Evolutionary conservation across 1,140 invertebrate species (phyloP).

Genomic region (Papilio glaucus): DNA sequence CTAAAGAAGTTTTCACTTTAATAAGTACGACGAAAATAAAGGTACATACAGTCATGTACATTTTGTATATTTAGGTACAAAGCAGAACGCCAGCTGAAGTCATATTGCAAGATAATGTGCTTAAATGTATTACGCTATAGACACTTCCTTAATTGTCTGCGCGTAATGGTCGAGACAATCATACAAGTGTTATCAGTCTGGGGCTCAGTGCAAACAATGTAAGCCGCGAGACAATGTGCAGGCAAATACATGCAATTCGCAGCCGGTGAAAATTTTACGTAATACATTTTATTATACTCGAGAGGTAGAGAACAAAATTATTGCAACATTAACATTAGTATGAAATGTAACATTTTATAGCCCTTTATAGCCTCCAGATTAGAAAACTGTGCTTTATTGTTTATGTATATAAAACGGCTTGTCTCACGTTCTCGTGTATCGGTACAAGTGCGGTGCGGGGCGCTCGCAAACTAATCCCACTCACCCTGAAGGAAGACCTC

Average conservation of each 20-base stretch:
- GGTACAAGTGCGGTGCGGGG: too few relatives aligned
- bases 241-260: background rate
- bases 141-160: background rate
- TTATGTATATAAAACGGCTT: too few relatives aligned
- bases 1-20: too few relatives aligned
- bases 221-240: background rate
- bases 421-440: too few relatives aligned
- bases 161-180: conserved; percentile 6
- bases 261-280: background rate
- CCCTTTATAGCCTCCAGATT: background rate
- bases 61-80: background rate
- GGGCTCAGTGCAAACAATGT: background rate
- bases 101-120: background rate
- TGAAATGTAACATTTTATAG: background rate
- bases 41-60: too few relatives aligned
- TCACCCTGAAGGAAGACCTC: too few relatives aligned
- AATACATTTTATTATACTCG: conserved; percentile 2
- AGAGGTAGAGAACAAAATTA: background rate
- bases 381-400: too few relatives aligned
- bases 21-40: too few relatives aligned
- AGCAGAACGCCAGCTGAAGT: background rate
- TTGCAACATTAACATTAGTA: too few relatives aligned
- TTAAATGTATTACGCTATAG: background rate
- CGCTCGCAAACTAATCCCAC: too few relatives aligned
- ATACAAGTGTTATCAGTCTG: background rate